phyloP scores from a whole-genome alignment of 2,797 vertebrate species.

The Dendrocincla fuliginosa region DNA sequence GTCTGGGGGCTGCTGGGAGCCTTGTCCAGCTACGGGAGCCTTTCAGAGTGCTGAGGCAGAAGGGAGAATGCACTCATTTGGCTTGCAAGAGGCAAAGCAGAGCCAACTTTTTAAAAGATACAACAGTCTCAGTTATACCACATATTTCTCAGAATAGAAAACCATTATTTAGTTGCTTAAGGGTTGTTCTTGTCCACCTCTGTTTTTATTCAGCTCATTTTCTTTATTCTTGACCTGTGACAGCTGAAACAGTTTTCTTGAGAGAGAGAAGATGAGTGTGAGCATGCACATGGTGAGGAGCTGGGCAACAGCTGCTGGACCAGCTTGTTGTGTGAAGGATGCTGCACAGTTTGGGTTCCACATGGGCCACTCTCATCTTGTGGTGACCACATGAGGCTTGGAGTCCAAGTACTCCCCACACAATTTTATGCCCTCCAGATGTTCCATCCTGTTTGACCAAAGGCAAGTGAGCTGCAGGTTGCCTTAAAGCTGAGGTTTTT shows the following conservation, averaged over 20 bases:
- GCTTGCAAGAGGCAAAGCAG: not conserved
- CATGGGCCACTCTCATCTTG: not conserved
- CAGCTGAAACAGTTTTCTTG: not conserved
- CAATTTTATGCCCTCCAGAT: not conserved
- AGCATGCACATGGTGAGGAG: not conserved
- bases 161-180: not conserved
- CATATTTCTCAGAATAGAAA: not conserved
- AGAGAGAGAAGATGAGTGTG: not conserved
- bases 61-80: not conserved
- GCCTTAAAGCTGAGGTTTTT: not conserved
- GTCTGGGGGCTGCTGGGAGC: not conserved
- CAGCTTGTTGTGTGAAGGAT: not conserved
- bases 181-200: not conserved
- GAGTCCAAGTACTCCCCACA: not conserved
- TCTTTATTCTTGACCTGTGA: not conserved
- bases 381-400: not conserved
- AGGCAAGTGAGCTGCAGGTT: not conserved
- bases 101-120: not conserved
- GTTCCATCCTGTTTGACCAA: not conserved
- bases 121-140: not conserved
- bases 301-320: not conserved
- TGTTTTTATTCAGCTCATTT: not conserved
- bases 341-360: not conserved
- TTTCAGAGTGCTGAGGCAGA: not conserved
- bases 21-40: rapidly evolving